Conservation (phyloP, 2,888 invertebrate species). For the Lepidocyrtinus sp. region DNA sequence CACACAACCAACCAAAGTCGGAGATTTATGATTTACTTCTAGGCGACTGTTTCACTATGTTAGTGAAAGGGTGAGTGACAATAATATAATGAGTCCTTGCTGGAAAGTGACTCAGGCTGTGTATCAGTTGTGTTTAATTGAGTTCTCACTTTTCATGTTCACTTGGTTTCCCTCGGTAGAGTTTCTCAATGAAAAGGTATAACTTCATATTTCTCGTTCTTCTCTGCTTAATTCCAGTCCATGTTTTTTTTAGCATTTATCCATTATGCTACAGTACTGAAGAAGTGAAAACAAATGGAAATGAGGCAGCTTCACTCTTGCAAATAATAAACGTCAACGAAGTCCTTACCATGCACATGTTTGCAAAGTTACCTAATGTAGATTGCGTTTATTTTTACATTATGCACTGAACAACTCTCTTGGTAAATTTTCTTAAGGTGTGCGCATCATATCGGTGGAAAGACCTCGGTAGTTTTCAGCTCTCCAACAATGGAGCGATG, state of each 20-base stretch:
- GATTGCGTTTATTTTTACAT: background rate
- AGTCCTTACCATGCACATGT: background rate
- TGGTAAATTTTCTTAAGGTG: background rate
- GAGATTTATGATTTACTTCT: slow-evolving; percentile 62
- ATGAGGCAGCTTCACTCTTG: background rate
- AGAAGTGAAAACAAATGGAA: background rate
- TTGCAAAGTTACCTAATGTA: background rate
- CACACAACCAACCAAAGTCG: slow-evolving; percentile 29
- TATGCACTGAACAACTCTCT: background rate
- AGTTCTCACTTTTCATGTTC: slow-evolving; percentile 55
- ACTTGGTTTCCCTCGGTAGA: slow-evolving; percentile 25
- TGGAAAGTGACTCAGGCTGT: slow-evolving; percentile 42
- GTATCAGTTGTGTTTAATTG: slow-evolving; percentile 61
- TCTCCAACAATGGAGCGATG: too few relatives aligned
- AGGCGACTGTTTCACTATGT: background rate
- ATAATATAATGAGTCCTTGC: slow-evolving; percentile 60
- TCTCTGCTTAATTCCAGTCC: too few relatives aligned
- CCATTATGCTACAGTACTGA: slow-evolving; percentile 33
- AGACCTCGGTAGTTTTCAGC: too few relatives aligned
- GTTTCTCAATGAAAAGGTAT: slow-evolving; percentile 44
- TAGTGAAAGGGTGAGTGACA: slow-evolving; percentile 47
- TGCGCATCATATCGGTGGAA: too few relatives aligned
- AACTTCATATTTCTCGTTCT: slow-evolving; percentile 52
- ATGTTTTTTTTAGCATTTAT: slow-evolving; percentile 31
- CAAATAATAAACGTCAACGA: background rate